Evolutionary conservation across 2,113 vertebrate genomes (phyloP).

Genomic region (human): DNA sequence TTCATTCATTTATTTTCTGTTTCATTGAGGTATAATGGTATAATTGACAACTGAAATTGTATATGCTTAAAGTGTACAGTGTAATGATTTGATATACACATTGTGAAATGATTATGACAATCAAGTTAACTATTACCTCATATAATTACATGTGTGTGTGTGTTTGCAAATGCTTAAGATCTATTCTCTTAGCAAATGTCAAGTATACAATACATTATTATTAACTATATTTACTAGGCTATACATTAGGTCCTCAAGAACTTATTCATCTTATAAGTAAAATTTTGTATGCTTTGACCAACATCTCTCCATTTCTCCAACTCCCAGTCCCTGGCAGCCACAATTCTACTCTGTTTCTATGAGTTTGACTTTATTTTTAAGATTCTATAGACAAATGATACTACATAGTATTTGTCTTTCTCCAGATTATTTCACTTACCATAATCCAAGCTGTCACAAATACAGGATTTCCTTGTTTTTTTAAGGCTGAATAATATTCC

Average conservation of each 20-base stretch:
- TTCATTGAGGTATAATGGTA: not conserved
- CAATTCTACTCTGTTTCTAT: not conserved
- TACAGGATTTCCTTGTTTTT: not conserved
- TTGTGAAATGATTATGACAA: not conserved
- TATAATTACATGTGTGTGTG: not conserved
- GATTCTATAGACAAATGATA: not conserved
- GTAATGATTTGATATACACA: not conserved
- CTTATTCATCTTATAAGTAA: not conserved
- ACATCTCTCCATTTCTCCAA: not conserved
- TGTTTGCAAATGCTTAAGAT: not conserved
- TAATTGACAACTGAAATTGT: not conserved
- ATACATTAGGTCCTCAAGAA: not conserved
- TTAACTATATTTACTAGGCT: not conserved
- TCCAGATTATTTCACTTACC: not conserved
- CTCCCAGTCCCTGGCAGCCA: too few species aligned
- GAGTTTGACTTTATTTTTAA: not conserved
- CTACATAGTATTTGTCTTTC: not conserved
- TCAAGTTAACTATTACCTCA: not conserved
- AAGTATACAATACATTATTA: not conserved
- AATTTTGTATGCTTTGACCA: not conserved
- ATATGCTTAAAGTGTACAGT: not conserved
- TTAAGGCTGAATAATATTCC: not conserved
- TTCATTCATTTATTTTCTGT: not conserved
- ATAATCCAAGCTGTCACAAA: not conserved
- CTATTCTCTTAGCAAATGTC: not conserved